Percentiles rank a stretch among this genome's conserved stretches.
These are phyloP conservation scores for Lepetodrilus schrolli DNA, from an alignment of 2,888 invertebrate species.

Conservation along the genomic window DNA sequence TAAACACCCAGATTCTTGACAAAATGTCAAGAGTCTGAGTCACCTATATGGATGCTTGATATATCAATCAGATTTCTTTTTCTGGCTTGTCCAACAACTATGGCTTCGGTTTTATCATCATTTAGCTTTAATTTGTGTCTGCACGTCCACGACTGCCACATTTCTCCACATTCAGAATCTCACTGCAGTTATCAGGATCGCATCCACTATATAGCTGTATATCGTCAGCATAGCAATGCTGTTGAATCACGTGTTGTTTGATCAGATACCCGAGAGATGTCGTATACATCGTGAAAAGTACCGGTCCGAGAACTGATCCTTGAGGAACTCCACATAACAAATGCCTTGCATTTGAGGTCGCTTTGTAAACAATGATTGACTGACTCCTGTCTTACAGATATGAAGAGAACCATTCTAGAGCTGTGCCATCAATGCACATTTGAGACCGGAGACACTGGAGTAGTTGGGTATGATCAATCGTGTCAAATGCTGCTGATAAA, in stretches of 20 bases:
- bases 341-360: background rate
- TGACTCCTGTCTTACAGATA: background rate
- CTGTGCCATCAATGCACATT: background rate
- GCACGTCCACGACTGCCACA: no score
- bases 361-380: background rate
- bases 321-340: background rate
- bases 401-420: background rate
- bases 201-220: background rate
- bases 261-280: background rate
- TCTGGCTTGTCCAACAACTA: no score
- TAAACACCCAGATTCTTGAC: no score
- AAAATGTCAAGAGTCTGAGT: no score
- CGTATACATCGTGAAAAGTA: background rate
- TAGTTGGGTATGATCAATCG: background rate
- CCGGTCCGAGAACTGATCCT: background rate
- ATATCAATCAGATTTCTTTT: no score
- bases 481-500: background rate
- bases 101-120: no score
- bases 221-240: background rate
- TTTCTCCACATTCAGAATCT: no score
- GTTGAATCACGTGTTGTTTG: background rate
- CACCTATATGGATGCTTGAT: no score
- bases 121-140: no score
- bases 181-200: no score
- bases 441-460: background rate